These are phyloP conservation scores for Pipistrellus kuhlii DNA, from an alignment of 2,797 vertebrate species.

Conservation along the genomic window DNA sequence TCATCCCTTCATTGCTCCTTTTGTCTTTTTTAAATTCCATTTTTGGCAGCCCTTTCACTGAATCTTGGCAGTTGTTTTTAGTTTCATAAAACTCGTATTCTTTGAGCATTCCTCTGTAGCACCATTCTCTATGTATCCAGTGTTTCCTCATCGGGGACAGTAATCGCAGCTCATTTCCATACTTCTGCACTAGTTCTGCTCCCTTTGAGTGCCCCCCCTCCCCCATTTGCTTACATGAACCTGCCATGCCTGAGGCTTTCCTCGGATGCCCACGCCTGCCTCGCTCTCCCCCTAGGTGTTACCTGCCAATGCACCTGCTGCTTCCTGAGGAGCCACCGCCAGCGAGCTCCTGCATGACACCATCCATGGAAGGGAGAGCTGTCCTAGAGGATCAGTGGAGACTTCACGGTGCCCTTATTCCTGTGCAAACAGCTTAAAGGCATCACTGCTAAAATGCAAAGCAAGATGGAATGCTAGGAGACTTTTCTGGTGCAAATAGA, in stretches of 20 bases:
- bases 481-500: background rate
- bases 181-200: background rate
- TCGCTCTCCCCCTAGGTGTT: too few species aligned
- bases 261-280: background rate
- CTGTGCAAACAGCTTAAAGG: background rate
- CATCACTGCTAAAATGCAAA: background rate
- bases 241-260: background rate
- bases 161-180: background rate
- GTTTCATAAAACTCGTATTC: background rate
- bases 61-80: background rate
- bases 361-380: too few species aligned
- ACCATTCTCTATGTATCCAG: background rate
- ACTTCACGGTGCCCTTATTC: background rate
- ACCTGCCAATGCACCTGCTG: too few species aligned
- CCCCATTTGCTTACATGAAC: background rate
- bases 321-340: background rate
- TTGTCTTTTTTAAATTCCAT: background rate
- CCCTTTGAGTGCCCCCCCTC: background rate
- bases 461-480: background rate
- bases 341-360: background rate
- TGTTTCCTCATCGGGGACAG: background rate
- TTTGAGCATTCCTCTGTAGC: background rate
- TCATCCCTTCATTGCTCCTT: constrained; percentile 6
- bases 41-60: background rate
- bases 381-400: background rate